phyloP scores from a whole-genome alignment of 2,113 vertebrate species.

The Carettochelys insculpta region DNA sequence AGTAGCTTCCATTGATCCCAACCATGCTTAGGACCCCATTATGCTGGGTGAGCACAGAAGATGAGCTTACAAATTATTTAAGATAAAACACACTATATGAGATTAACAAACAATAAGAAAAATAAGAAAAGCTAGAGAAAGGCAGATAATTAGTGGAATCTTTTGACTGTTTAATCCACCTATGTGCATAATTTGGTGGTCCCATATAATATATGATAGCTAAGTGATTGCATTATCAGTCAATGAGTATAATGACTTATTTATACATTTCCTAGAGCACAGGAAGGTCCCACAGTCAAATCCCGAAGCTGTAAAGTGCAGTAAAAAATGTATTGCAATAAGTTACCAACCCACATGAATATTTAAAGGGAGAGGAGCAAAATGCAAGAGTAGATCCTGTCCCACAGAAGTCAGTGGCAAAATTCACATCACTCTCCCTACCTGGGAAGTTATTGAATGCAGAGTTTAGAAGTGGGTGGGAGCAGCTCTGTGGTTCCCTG shows the following conservation, averaged over 20 bases:
- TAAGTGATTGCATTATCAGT: background rate
- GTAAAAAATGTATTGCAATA: fast-evolving
- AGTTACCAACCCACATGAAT: background rate
- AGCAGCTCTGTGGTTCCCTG: background rate
- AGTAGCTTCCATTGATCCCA: background rate
- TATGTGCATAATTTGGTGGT: fast-evolving
- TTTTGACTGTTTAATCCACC: background rate
- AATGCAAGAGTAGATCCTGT: background rate
- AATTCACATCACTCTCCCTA: background rate
- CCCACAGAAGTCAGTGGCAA: background rate
- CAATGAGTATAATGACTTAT: fast-evolving
- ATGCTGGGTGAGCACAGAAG: background rate
- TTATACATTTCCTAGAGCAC: background rate
- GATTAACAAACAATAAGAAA: background rate
- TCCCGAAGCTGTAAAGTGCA: fast-evolving
- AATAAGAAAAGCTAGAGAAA: background rate
- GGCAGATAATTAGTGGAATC: background rate
- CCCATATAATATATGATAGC: fast-evolving
- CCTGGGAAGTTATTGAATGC: background rate
- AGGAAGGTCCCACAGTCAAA: background rate
- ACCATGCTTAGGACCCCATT: background rate
- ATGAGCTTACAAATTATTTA: background rate
- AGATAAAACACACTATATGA: background rate
- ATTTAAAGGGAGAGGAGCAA: background rate
- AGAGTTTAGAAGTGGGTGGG: background rate